Percentiles rank a stretch among this genome's conserved stretches.
These are phyloP conservation scores for Limnephilus auricula DNA, from an alignment of 2,888 invertebrate genomes.

Conservation along the genomic window DNA sequence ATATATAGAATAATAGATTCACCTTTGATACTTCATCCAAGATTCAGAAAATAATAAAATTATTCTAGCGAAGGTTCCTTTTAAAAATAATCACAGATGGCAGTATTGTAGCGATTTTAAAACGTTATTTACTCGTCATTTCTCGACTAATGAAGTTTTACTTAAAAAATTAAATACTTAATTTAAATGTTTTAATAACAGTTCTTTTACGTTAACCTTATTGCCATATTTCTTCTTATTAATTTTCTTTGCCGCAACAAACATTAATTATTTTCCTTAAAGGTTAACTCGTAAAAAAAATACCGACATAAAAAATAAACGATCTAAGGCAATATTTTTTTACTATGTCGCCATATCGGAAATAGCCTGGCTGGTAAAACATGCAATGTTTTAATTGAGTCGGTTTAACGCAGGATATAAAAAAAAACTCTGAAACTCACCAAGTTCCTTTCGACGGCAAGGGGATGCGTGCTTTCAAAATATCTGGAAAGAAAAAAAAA, in stretches of 20 bases:
- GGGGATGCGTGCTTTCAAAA: background rate
- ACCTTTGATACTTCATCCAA: no score
- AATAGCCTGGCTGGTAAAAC: background rate
- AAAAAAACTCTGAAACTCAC: background rate
- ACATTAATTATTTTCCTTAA: background rate
- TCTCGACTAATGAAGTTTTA: no score
- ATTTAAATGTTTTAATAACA: background rate
- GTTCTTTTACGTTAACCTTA: background rate
- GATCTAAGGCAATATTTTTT: background rate
- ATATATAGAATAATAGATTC: no score
- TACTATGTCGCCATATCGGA: background rate
- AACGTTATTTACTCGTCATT: no score
- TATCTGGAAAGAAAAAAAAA: background rate
- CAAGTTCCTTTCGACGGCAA: background rate
- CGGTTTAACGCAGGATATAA: background rate
- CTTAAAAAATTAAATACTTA: background rate
- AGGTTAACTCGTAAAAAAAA: background rate
- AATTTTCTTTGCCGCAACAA: background rate
- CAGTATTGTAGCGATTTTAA: no score
- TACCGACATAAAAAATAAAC: background rate
- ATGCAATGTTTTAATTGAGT: background rate
- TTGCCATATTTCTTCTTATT: background rate
- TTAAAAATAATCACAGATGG: no score
- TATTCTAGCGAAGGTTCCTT: no score
- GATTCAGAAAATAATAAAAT: no score